Evolutionary conservation across 2,113 vertebrate genomes (phyloP).

Genomic region (Mungos mungo): DNA sequence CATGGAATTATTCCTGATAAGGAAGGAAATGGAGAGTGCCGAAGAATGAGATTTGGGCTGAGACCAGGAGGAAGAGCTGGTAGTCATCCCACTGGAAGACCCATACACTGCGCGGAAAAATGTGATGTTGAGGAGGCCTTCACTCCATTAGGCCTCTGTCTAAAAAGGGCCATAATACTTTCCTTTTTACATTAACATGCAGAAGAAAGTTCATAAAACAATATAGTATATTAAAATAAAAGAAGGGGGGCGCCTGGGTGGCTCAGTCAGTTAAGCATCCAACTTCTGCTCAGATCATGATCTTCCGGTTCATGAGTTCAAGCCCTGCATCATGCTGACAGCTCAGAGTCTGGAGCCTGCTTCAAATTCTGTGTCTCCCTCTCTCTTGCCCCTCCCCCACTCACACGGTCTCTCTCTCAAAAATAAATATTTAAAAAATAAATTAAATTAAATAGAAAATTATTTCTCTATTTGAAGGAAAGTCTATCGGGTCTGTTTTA

Average conservation of each 20-base stretch:
- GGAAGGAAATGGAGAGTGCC: background rate
- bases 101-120: background rate
- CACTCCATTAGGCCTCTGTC: background rate
- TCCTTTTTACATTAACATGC: background rate
- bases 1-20: background rate
- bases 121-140: background rate
- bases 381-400: no score
- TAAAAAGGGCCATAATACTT: background rate
- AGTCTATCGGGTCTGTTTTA: background rate
- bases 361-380: no score
- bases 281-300: no score
- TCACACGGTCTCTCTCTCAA: no score
- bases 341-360: no score
- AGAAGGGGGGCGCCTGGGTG: background rate
- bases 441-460: background rate
- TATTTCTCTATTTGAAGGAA: background rate
- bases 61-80: background rate
- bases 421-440: no score
- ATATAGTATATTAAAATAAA: background rate
- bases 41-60: background rate
- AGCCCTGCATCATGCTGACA: no score
- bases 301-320: no score
- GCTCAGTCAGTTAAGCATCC: no score
- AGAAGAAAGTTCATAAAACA: background rate
- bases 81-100: background rate